Evolutionary conservation across 1,140 invertebrate species (phyloP), one percentile per base, ranked within the genome.

Genomic region (Frieseomelitta varia): DNA sequence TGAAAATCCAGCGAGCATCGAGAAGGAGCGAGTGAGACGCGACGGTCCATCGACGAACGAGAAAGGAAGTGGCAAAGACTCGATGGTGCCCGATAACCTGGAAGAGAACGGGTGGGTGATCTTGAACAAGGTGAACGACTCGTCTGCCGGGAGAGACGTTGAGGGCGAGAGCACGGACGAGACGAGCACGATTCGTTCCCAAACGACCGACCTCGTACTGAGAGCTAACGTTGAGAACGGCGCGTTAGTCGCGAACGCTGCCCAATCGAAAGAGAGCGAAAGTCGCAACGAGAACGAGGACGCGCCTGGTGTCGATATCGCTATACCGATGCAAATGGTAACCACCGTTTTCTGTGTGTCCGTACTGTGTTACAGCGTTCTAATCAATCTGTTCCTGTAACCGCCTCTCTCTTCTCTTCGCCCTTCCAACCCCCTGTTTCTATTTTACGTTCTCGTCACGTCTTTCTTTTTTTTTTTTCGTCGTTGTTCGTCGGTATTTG

Each of bases 291-390:
- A 93, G 85, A 87, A 87, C 84, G 88, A 92, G 84, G 88, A 91
- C 87, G 87, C 86, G 77, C 61, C 85, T 85, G 91, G 88, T 85
- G 87, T 88, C 89, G 88, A 93, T 91, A 90, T 91, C 90, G 92
- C 90, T 93, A 91, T 93, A 92, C 93, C 93, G 84, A 93, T 94
- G 91, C 91, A 94, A 93, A 94, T 95, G 94, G 94, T 95, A 94
- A 94, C 94, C 90, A 95, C 94, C 92, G 93, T 94, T 89, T 92
- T 95, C 91, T 95, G 94, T 94, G 92, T 95, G 91, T 94, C 94
- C 90, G 93, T 94, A 92, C 91, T 94, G 91, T 94, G 93, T 94
- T 95, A 94, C 90, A 94, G 93, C 93, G 92, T 95, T 91, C 91
- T 95, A 92, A 94, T 92, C 86, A 94, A 94, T 93, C 91, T 95